Evolutionary conservation across 2,797 vertebrate species (phyloP), one percentile per base, ranked within the genome.

Genomic region (Coilia nasus): DNA sequence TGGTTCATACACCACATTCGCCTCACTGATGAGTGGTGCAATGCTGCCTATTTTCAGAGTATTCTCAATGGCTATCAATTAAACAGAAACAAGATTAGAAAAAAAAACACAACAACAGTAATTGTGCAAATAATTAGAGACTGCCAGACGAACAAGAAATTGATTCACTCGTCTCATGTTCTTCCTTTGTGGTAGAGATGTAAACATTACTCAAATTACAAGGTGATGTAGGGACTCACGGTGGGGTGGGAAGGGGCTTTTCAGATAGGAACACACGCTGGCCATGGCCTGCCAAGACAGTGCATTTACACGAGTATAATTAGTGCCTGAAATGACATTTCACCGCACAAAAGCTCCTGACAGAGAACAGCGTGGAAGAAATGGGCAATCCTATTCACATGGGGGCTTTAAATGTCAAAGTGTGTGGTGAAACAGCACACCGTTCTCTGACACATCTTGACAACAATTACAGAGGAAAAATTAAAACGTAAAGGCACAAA

Each of bases 251-350:
- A 35, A 56, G 59, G 59, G 44, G 35, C 71, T 78, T 1, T 41
- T 78, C 21, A 35, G 31, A 41, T 21, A 44, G 35, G 1, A 78
- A 31, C 2, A 17, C 35, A 44, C 44, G 35, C 7, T 44, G 71
- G 71, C 19, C 15, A 44, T 9, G 50, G 50, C 50, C 50, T 54
- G 50, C 50, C 82, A 81, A 71, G 84, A 84, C 81, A 83, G 62
- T 82, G 81, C 83, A 83, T 25, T 86, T 82, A 84, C 78, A 82
- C 84, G 21, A 81, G 25, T 84, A 86, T 87, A 85, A 88, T 87
- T 89, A 86, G 83, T 87, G 83, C 25, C 50, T 44, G 35, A 46
- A 75, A 85, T 85, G 85, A 86, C 87, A 86, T 88, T 88, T 88
- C 78, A 81, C 47, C n/a, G n/a, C 59, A 85, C 85, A 88, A 83